phyloP scores from a whole-genome alignment of 53 echinoderm and acorn worm genomes.

The Luidia sarsii region DNA sequence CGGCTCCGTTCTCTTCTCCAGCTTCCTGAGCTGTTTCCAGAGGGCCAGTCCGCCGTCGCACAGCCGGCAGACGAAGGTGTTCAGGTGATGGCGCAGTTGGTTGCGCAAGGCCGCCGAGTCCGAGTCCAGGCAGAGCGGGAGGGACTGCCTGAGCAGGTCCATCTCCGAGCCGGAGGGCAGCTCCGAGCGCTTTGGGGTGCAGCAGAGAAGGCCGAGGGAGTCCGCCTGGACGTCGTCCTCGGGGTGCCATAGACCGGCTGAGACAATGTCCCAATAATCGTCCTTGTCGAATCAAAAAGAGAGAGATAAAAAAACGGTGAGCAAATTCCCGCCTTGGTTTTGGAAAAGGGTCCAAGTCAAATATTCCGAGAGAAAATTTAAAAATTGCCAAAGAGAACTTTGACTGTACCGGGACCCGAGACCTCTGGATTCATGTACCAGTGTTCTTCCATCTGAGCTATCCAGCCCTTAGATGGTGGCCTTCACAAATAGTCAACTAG shows the following conservation, averaged over 20 bases:
- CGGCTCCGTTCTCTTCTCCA: background rate
- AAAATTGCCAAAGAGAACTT: background rate
- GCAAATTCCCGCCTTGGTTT: background rate
- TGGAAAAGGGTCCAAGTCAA: too few relatives aligned
- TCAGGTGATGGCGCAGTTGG: constrained; percentile 62
- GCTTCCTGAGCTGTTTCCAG: constrained; percentile 53
- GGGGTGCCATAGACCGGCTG: constrained; percentile 63
- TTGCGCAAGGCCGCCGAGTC: constrained; percentile 83
- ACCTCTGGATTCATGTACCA: too few relatives aligned
- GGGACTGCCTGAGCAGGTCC: constrained; percentile 52
- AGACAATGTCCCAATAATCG: constrained; percentile 46
- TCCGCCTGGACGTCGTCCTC: constrained; percentile 73
- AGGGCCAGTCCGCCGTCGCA: constrained; percentile 62
- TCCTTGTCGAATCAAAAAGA: too few relatives aligned
- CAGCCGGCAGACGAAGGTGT: constrained; percentile 59
- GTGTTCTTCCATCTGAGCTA: too few relatives aligned
- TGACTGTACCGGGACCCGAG: too few relatives aligned
- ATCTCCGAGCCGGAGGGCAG: constrained; percentile 55
- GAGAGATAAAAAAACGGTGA: background rate
- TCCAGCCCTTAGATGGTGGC: too few relatives aligned
- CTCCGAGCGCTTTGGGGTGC: constrained; percentile 72
- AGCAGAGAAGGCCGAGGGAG: constrained; percentile 69
- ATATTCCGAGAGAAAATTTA: background rate
- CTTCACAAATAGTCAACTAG: too few relatives aligned
- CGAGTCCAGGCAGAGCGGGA: constrained; percentile 71